Percentiles rank a stretch among this genome's conserved stretches.
Evolutionary conservation across 2,888 invertebrate species (phyloP).

Genomic region (Punctoribates punctum): DNA sequence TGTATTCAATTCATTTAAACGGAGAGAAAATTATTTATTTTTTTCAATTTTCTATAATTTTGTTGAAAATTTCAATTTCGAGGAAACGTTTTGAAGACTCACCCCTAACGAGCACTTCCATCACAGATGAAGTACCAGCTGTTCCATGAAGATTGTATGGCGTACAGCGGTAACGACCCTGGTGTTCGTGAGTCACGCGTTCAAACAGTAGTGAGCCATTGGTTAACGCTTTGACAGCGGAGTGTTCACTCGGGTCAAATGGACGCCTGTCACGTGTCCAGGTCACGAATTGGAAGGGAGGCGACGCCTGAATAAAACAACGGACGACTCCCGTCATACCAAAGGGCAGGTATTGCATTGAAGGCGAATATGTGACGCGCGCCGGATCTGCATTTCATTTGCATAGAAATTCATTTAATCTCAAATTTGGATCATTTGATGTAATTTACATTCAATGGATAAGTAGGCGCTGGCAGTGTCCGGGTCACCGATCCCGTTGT

Average conservation of each 20-base stretch:
- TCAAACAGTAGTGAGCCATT: conserved; percentile 89
- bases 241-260: conserved; percentile 85
- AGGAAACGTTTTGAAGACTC: conserved; percentile 34
- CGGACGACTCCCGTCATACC: conserved; percentile 79
- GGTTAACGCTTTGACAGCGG: conserved; percentile 88
- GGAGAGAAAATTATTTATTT: background rate
- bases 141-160: conserved; percentile 93
- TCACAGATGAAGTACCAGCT: conserved; percentile 81
- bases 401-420: background rate
- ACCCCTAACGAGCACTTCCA: conserved; percentile 61
- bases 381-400: conserved; percentile 79
- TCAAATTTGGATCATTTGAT: background rate
- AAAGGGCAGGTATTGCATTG: conserved; percentile 88
- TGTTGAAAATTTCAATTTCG: background rate
- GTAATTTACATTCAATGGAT: conserved; percentile 83
- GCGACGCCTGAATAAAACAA: conserved; percentile 95
- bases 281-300: conserved; percentile 87
- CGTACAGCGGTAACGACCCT: conserved; percentile 86
- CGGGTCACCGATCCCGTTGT: conserved; percentile 92
- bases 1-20: background rate
- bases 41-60: background rate
- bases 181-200: conserved; percentile 58
- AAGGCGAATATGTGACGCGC: conserved; percentile 90
- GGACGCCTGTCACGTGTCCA: conserved; percentile 95
- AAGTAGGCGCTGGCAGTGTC: conserved; percentile 92